These are phyloP conservation scores for Pachycephala philippinensis DNA, from an alignment of 2,113 vertebrate genomes.

Conservation along the genomic window DNA sequence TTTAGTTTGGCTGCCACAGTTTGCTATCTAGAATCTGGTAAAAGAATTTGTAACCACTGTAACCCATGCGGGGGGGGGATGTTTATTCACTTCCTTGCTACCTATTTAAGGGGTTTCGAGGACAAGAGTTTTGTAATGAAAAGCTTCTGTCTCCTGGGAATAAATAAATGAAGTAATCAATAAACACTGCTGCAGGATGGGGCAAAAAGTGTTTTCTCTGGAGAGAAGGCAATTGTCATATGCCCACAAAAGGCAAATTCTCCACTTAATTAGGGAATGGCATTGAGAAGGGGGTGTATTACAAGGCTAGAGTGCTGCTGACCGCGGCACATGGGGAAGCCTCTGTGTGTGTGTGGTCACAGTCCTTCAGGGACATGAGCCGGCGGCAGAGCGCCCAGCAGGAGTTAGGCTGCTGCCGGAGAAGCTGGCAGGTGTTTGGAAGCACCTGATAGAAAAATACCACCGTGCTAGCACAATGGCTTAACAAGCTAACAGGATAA, in stretches of 20 bases:
- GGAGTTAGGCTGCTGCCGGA: background rate
- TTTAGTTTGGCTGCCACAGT: background rate
- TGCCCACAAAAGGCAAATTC: background rate
- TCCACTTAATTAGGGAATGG: background rate
- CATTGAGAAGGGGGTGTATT: background rate
- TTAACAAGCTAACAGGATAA: constrained; percentile 32
- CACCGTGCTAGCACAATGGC: background rate
- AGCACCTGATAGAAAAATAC: background rate
- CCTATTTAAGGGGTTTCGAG: background rate
- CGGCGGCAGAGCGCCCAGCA: fast-evolving
- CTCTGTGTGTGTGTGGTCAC: background rate
- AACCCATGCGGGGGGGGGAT: background rate
- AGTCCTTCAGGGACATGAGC: background rate
- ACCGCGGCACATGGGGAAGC: fast-evolving
- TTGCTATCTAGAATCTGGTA: background rate
- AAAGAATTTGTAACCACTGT: background rate
- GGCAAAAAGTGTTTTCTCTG: background rate
- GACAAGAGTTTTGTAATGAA: background rate
- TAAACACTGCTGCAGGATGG: background rate
- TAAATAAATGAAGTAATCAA: background rate
- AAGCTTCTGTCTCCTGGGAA: background rate
- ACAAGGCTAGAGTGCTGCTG: background rate
- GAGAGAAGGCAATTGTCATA: background rate
- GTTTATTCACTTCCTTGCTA: background rate
- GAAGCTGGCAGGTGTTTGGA: background rate